Evolutionary conservation across 1,140 invertebrate genomes (phyloP).

Genomic region (Heliconius hermathena): DNA sequence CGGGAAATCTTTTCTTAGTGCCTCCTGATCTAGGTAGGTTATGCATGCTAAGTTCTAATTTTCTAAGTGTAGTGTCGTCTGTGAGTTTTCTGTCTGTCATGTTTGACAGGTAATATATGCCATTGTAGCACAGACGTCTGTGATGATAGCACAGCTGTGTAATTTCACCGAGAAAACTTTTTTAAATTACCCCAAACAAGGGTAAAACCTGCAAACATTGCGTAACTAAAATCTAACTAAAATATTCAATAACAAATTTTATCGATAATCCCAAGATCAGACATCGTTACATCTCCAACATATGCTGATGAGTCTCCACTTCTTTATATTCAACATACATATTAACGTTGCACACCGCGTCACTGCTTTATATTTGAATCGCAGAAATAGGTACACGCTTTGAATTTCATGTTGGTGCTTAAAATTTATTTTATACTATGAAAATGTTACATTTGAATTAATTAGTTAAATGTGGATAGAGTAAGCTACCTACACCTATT

Average conservation of each 20-base stretch:
- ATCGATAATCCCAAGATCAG: not conserved
- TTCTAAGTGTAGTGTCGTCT: no score
- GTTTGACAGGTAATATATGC: no score
- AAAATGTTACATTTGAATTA: slow-evolving; percentile 19
- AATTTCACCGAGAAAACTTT: no score
- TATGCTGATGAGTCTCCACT: slow-evolving; percentile 31
- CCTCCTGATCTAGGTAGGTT: no score
- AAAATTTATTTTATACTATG: slow-evolving; percentile 50
- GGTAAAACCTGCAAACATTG: not conserved
- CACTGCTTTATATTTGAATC: slow-evolving; percentile 63
- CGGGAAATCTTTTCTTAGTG: no score
- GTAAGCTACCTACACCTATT: not conserved
- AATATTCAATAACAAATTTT: no score
- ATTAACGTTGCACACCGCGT: slow-evolving; percentile 70
- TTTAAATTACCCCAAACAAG: not conserved
- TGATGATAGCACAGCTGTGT: no score
- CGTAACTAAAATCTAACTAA: no score
- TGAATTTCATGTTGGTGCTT: slow-evolving; percentile 61
- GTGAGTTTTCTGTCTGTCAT: no score
- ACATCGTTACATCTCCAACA: not conserved
- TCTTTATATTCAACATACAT: slow-evolving; percentile 78
- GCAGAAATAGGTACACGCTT: slow-evolving; percentile 50
- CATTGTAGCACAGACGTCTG: no score
- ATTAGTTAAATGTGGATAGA: slow-evolving; percentile 5
- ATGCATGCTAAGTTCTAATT: no score